Conservation (phyloP, 2,113 vertebrate genomes). For the Actinemys pallida region DNA sequence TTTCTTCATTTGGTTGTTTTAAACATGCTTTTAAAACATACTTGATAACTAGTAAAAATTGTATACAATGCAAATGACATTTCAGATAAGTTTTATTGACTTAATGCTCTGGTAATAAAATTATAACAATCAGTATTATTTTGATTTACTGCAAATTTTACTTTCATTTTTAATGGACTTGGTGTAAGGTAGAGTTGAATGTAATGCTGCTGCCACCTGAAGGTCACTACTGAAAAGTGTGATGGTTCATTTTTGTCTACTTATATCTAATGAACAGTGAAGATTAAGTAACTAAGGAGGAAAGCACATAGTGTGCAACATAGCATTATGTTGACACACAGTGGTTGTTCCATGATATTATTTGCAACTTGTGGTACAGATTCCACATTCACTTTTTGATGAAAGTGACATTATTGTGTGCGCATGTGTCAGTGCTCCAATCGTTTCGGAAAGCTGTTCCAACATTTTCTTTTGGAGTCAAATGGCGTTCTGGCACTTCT, state of each 20-base stretch:
- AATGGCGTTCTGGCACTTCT: neutral
- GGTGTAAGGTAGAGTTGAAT: constrained; percentile 62
- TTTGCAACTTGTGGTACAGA: constrained; percentile 32
- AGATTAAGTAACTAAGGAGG: neutral
- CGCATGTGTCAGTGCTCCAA: neutral
- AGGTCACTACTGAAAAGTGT: constrained; percentile 79
- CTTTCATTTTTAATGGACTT: constrained; percentile 74
- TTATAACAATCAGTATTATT: constrained; percentile 85
- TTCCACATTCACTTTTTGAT: neutral
- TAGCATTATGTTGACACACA: neutral
- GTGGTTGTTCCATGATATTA: constrained; percentile 39
- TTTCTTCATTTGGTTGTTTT: constrained; percentile 76
- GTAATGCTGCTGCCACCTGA: constrained; percentile 86
- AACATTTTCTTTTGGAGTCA: neutral
- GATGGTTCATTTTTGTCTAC: constrained; percentile 20
- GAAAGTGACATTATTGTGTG: neutral
- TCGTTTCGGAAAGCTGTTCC: neutral
- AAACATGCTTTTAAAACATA: constrained; percentile 78
- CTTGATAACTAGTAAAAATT: constrained; percentile 81
- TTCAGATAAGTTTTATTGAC: constrained; percentile 85
- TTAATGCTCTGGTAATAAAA: constrained; percentile 84
- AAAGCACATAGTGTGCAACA: neutral
- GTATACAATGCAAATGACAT: constrained; percentile 81
- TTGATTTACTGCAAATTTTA: constrained; percentile 79
- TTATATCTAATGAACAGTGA: neutral